Evolutionary conservation across 2,888 invertebrate genomes (phyloP).

Genomic region (Oscheius myriophilus): DNA sequence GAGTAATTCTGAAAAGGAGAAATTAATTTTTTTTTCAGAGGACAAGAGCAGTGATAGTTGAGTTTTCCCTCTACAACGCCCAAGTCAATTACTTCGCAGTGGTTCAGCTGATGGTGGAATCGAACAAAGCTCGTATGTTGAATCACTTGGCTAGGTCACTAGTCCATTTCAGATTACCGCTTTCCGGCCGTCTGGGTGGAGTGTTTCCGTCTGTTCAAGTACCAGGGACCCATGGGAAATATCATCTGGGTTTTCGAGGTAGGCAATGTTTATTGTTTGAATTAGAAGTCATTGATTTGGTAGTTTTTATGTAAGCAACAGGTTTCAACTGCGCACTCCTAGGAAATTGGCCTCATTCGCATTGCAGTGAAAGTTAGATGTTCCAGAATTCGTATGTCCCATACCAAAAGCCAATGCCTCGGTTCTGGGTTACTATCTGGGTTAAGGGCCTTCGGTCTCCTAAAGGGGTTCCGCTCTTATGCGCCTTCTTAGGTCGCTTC

Average conservation of each 20-base stretch:
- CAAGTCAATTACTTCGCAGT: slow-evolving; percentile 69
- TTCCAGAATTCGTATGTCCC: too few relatives aligned
- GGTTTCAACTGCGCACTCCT: too few relatives aligned
- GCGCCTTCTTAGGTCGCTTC: too few relatives aligned
- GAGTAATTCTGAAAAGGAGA: neutral
- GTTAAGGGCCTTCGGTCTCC: too few relatives aligned
- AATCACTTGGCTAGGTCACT: neutral
- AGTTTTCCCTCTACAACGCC: slow-evolving; percentile 75
- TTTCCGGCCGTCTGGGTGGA: slow-evolving; percentile 52
- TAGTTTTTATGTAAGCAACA: too few relatives aligned
- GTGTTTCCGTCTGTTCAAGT: slow-evolving; percentile 54
- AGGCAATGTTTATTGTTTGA: neutral
- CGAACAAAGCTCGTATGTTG: slow-evolving; percentile 35
- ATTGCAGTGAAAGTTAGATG: too few relatives aligned
- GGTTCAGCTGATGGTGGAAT: slow-evolving; percentile 52
- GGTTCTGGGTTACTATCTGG: too few relatives aligned
- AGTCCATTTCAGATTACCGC: slow-evolving; percentile 24
- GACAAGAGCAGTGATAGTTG: slow-evolving; percentile 75
- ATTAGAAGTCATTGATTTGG: too few relatives aligned
- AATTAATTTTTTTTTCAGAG: slow-evolving; percentile 68
- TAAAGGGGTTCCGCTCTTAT: too few relatives aligned
- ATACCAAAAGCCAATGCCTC: too few relatives aligned
- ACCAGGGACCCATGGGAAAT: slow-evolving; percentile 43
- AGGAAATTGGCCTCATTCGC: too few relatives aligned
- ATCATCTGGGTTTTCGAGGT: slow-evolving; percentile 48